These are phyloP conservation scores for Oostethus manadensis DNA, from an alignment of 2,113 vertebrate species.

Conservation along the genomic window DNA sequence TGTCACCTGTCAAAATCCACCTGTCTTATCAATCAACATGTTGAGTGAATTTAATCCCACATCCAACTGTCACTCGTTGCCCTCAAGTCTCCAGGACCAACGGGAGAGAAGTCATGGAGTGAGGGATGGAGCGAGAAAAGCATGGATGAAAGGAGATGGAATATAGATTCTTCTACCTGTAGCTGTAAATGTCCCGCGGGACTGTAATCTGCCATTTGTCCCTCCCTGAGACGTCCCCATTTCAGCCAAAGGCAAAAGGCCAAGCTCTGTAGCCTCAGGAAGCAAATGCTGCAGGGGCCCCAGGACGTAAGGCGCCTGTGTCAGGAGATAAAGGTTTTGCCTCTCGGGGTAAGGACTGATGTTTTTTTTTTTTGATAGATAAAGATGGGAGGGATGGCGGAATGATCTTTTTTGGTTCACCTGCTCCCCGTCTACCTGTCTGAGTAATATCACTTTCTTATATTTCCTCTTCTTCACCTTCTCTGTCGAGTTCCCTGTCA, in stretches of 20 bases:
- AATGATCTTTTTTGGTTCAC: conserved; percentile 51
- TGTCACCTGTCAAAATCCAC: conserved; percentile 8
- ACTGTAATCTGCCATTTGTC: conserved; percentile 68
- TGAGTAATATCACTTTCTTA: conserved; percentile 60
- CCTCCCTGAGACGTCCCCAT: conserved; percentile 48
- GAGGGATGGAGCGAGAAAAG: conserved; percentile 9
- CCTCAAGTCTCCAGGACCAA: conserved; percentile 21
- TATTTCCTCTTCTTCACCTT: conserved; percentile 48
- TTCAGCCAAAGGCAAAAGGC: conserved; percentile 35
- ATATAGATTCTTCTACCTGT: conserved; percentile 57
- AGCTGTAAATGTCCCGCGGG: conserved; percentile 49
- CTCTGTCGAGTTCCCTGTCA: conserved; percentile 36
- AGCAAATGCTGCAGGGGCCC: conserved; percentile 43
- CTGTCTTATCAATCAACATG: not conserved
- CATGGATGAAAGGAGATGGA: conserved; percentile 23
- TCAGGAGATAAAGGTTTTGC: conserved; percentile 75
- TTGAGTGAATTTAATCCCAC: conserved; percentile 12
- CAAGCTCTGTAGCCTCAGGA: conserved; percentile 47
- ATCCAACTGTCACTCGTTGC: conserved; percentile 11
- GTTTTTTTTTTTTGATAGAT: conserved; percentile 71
- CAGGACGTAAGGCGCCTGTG: conserved; percentile 68
- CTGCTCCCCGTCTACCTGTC: conserved; percentile 50
- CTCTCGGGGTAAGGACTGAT: conserved; percentile 68
- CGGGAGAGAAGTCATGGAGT: conserved; percentile 12
- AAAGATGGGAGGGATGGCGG: conserved; percentile 47